Conservation (phyloP, 37 sponge, comb jelly and placozoan species). For the Corticium candelabrum region DNA sequence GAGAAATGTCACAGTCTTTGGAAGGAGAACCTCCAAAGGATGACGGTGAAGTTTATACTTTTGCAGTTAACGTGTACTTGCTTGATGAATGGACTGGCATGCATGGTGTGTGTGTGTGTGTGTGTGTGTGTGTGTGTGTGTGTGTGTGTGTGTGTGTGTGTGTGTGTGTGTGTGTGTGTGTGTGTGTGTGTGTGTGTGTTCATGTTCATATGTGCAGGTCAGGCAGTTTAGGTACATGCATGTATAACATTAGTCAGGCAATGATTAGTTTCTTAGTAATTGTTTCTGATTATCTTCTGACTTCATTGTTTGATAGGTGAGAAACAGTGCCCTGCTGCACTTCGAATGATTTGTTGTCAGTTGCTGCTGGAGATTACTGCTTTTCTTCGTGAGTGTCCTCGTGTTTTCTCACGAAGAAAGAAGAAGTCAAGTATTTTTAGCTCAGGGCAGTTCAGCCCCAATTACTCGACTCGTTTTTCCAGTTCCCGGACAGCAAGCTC, state of each 20-base stretch:
- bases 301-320: no score
- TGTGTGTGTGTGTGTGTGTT: no score
- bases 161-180: slow-evolving; percentile 14
- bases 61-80: background rate
- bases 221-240: no score
- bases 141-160: slow-evolving; percentile 18
- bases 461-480: background rate
- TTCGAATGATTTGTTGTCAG: slow-evolving; percentile 52
- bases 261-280: no score
- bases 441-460: background rate
- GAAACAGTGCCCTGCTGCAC: slow-evolving; percentile 16
- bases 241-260: no score
- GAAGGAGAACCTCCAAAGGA: background rate
- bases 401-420: background rate
- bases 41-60: background rate
- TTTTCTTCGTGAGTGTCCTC: slow-evolving; percentile 39
- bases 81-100: background rate
- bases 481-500: background rate
- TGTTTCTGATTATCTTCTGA: no score
- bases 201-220: no score
- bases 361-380: slow-evolving; percentile 52
- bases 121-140: background rate
- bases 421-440: background rate
- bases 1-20: background rate
- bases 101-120: no score